These are phyloP conservation scores for Drosophila mojavensis DNA, from an alignment of 1,140 invertebrate species.

Conservation along the genomic window DNA sequence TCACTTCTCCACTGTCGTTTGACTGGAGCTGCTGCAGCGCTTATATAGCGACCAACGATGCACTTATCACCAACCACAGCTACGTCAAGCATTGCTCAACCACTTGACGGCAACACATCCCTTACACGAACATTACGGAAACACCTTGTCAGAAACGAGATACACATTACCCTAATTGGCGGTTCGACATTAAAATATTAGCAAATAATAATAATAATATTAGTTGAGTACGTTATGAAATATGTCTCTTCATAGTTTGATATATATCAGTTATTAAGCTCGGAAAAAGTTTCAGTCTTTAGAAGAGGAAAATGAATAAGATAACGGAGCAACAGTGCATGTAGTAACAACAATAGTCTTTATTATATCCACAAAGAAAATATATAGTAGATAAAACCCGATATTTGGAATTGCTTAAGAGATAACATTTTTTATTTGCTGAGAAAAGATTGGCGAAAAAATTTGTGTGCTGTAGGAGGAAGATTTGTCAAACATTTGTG, in stretches of 20 bases:
- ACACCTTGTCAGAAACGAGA: slow-evolving; percentile 1
- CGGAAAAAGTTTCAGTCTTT: too few species aligned
- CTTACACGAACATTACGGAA: slow-evolving; percentile 18
- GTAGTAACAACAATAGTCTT: too few species aligned
- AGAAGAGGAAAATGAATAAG: too few species aligned
- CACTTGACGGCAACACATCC: slow-evolving; percentile 36
- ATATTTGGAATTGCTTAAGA: too few species aligned
- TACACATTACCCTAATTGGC: slow-evolving; percentile 40
- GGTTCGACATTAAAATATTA: too few species aligned
- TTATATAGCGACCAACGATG: slow-evolving; percentile 27
- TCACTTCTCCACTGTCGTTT: slow-evolving; percentile 35
- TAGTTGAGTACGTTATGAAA: too few species aligned
- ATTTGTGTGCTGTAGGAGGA: slow-evolving; percentile 38
- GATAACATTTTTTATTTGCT: background rate
- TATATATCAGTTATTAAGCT: too few species aligned
- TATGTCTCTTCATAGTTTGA: too few species aligned
- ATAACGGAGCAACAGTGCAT: too few species aligned
- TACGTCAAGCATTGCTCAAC: slow-evolving; percentile 13
- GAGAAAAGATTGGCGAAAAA: background rate
- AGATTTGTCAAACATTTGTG: slow-evolving; percentile 27
- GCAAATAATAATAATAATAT: too few species aligned
- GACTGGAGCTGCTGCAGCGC: background rate
- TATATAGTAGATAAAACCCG: too few species aligned
- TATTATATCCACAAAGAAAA: too few species aligned
- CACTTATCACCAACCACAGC: slow-evolving; percentile 21